Conservation (phyloP, 1,140 invertebrate species). For the Drosophila teissieri region DNA sequence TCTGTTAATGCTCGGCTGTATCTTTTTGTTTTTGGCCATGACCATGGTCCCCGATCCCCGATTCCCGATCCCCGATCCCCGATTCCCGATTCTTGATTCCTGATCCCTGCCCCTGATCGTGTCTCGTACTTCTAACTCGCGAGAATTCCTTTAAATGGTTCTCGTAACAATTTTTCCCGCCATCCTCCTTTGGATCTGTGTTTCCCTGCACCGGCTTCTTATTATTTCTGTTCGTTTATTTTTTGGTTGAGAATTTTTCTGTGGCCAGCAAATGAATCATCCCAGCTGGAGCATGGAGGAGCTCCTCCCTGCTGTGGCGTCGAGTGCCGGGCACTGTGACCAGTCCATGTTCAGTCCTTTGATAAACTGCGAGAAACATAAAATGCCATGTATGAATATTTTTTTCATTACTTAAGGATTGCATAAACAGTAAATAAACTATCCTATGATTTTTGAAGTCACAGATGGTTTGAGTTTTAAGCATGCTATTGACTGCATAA, state of each 20-base stretch:
- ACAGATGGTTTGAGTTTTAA: background rate
- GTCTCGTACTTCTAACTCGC: conserved; percentile 70
- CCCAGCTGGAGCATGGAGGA: conserved; percentile 44
- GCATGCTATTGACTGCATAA: no score
- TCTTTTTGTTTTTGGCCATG: conserved; percentile 56
- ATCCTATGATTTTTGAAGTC: background rate
- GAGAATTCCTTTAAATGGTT: conserved; percentile 82
- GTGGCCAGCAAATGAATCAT: conserved; percentile 76
- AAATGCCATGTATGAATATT: background rate
- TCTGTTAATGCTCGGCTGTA: conserved; percentile 49
- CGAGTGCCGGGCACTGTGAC: conserved; percentile 51
- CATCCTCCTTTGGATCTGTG: conserved; percentile 14
- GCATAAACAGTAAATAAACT: no score
- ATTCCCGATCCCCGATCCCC: background rate
- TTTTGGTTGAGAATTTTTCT: conserved; percentile 24
- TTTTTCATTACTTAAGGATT: background rate
- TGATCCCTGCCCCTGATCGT: conserved; percentile 53
- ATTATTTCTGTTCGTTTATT: conserved; percentile 29
- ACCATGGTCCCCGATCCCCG: conserved; percentile 44
- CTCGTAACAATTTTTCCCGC: conserved; percentile 63
- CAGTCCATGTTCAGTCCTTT: conserved; percentile 33
- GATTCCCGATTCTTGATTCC: conserved; percentile 27
- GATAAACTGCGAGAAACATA: conserved; percentile 9
- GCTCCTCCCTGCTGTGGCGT: conserved; percentile 81
- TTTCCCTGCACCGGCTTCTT: conserved; percentile 21